A percentile compares a stretch with the other conserved stretches of the same genome.
Conservation (phyloP, 1,140 invertebrate species). For the Eulimnadia texana region DNA sequence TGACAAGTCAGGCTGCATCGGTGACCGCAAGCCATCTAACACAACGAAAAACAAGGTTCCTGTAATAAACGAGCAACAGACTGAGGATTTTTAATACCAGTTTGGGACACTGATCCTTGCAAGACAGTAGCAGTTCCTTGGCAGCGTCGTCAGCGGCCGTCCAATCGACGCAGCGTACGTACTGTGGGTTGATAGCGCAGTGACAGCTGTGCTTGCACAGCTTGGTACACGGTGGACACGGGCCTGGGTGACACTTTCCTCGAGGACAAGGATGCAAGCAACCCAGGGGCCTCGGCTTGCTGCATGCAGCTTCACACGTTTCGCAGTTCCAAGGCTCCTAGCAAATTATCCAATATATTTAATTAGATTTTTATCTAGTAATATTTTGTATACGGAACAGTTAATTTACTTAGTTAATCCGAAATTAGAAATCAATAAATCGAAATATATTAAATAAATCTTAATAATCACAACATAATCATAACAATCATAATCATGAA, state of each 20-base stretch:
- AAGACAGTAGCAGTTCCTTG: constrained; percentile 43
- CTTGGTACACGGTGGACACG: constrained; percentile 43
- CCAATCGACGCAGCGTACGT: constrained; percentile 53
- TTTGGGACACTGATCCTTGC: constrained; percentile 72
- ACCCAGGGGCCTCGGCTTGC: constrained; percentile 47
- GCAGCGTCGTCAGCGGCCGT: constrained; percentile 33
- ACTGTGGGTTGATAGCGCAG: constrained; percentile 56
- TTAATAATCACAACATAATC: no score
- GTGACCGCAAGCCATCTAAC: constrained; percentile 44
- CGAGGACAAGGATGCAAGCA: constrained; percentile 60
- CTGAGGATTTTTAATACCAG: constrained; percentile 34
- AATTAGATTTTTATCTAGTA: neutral
- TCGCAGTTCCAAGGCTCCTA: constrained; percentile 43
- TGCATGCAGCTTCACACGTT: constrained; percentile 53
- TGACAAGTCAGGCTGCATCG: constrained; percentile 62
- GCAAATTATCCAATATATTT: neutral
- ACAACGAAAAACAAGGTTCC: neutral
- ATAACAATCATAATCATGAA: no score
- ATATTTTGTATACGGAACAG: no score
- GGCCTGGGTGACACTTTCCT: constrained; percentile 30
- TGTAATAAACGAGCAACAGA: neutral
- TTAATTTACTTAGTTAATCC: no score
- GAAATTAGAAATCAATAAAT: no score
- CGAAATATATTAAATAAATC: no score
- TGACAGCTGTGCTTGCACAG: constrained; percentile 59